Evolutionary conservation across 2,888 invertebrate genomes (phyloP), one percentile per base, ranked within the genome.

Genomic region (Phyto melanocephala): DNA sequence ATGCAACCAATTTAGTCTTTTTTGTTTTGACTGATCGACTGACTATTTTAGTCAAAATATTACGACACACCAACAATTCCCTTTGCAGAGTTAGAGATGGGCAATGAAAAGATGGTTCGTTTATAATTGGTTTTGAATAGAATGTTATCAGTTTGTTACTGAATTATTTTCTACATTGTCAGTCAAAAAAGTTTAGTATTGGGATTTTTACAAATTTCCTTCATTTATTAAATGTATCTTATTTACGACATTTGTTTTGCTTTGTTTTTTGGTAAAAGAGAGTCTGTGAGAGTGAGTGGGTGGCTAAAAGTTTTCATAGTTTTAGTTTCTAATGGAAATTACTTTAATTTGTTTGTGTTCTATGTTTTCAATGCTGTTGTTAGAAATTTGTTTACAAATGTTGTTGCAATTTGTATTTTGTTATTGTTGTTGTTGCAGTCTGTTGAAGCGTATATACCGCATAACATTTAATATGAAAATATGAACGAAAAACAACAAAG

Each of bases 21-120:
- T 58, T 71, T 78, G 67, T 82, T 82, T 75, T 79, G 79, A 82
- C 71, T 71, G 75, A 82, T 79, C 82, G 75, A 67, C 54, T 82
- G 28, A 45, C 33, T 52, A 62, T 75, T 65, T 70, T 45, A 35
- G 54, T 60, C 60, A 79, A 75, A 82, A 82, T 79, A 71, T 82
- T 82, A 75, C 37, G 71, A 79, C 71, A 60, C 28, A 20, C 52
- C 3, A 28, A 6, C 6, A 62, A 50, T 78, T 68, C 62, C 58
- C 58, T 76, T 75, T 52, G 37, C 20, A 37, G 10, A 54, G 42
- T 54, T 74, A 6, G 28, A 28, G 6, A 52, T 2, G n/a, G 7
- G 8, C 0, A 52, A 24, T 4, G 15, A 35, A 40, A 28, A 24
- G 13, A 47, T 65, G 37, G 56, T 72, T 42, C 58, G 50, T 5